Base-by-base conservation (phyloP, 2,888 invertebrate genomes). In the Neelides folsomi region DNA sequence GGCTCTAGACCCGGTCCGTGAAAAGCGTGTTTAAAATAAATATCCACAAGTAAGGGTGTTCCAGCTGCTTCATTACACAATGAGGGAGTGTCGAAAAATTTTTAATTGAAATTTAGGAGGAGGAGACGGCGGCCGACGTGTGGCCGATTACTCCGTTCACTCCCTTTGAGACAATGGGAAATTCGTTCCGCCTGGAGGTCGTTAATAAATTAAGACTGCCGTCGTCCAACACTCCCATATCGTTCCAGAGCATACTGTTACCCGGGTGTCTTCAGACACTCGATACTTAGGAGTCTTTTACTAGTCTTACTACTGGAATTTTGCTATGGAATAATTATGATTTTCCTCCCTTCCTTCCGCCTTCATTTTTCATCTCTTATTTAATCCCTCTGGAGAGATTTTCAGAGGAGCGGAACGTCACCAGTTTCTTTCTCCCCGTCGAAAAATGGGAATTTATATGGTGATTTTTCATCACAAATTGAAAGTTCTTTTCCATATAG, bases 41-140 rank as follows among this genome's bases (percentile, higher is more conserved):
- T 3, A 5, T 27, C 27, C 27, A 27, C 27, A 27, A 27, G 27
- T 27, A 13, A 10, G 12, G 27, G 16, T 47, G 54, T 54, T 52
- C 43, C 51, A 54, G 52, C 52, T 56, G 58, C 56, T 56, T 58
- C 56, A 58, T 58, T 58, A 56, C 51, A 37, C 54, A 2, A 44
- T 12, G 46, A 47, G 40, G 27, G 48, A 39, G 39, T 52, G 54
- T 54, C 48, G 53, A 53, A 54, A 55, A 53, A 53, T 58, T 59
- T 59, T 59, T 59, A 59, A 59, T 59, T 56, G 56, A 54, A 55
- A 59, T 59, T 55, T 59, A 56, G 27, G 27, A 27, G 27, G 27
- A 7, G 27, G 27, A 27, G 27, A 27, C 27, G 27, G 27, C 27
- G 27, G 27, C 27, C 27, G 27, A 7, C 27, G 27, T 27, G 27